Evolutionary conservation across 1,140 invertebrate genomes (phyloP).

Genomic region (Trachymyrmex septentrionalis): DNA sequence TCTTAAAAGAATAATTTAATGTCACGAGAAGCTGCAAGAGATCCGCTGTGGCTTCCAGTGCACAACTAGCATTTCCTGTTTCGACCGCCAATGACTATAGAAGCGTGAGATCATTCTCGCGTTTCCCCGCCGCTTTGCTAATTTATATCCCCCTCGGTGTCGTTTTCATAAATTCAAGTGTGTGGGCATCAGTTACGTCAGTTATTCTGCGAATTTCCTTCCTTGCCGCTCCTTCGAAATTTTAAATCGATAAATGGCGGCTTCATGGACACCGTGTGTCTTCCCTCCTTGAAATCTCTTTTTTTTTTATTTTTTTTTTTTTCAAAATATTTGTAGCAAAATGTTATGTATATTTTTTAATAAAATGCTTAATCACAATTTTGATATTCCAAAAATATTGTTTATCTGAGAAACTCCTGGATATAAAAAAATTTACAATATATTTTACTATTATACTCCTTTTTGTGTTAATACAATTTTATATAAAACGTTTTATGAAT

Average conservation of each 20-base stretch:
- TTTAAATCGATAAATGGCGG: neutral
- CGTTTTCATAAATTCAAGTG: slow-evolving; percentile 67
- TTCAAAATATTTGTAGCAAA: too few species aligned
- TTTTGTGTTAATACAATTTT: too few species aligned
- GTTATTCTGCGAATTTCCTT: neutral
- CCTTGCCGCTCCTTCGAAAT: neutral
- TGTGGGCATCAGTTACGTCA: neutral
- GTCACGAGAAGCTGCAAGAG: slow-evolving; percentile 37
- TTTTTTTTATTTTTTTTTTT: too few species aligned
- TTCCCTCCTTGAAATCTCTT: too few species aligned
- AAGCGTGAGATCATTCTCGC: slow-evolving; percentile 66
- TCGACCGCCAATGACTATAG: slow-evolving; percentile 57
- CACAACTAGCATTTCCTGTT: slow-evolving; percentile 72
- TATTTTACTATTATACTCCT: too few species aligned
- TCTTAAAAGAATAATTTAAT: slow-evolving; percentile 62
- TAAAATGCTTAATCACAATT: too few species aligned
- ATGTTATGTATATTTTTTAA: too few species aligned
- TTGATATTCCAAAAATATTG: too few species aligned
- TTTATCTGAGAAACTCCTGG: too few species aligned
- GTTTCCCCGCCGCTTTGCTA: slow-evolving; percentile 48
- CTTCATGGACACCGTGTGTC: too few species aligned
- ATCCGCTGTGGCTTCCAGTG: slow-evolving; percentile 21
- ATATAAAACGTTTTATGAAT: too few species aligned
- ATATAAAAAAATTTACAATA: too few species aligned
- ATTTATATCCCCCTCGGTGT: slow-evolving; percentile 58